Evolutionary conservation across 2,797 vertebrate genomes (phyloP).

Genomic region (Heliangelus exortis): DNA sequence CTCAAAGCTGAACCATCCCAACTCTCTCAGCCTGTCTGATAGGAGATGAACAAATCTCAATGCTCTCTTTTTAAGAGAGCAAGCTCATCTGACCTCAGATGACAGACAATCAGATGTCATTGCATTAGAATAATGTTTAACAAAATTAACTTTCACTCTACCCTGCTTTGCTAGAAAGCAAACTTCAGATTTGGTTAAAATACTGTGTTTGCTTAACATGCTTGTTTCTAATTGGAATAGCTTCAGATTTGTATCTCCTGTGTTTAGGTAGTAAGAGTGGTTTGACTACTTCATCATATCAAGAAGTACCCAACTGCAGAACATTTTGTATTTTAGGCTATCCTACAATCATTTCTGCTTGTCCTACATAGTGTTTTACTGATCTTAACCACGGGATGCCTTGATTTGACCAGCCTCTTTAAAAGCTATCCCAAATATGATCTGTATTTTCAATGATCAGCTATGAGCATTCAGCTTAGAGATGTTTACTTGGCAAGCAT

Average conservation of each 20-base stretch:
- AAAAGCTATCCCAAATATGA: not conserved
- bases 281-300: not conserved
- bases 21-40: no score
- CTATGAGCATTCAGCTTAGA: not conserved
- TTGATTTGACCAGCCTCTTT: not conserved
- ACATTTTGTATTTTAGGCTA: not conserved
- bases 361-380: not conserved
- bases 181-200: not conserved
- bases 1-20: no score
- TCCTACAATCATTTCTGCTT: not conserved
- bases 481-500: not conserved
- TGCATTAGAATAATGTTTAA: not conserved
- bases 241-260: not conserved
- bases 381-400: not conserved
- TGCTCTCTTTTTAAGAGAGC: not conserved
- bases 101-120: not conserved
- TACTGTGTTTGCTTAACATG: not conserved
- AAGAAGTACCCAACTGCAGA: not conserved
- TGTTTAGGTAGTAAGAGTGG: not conserved
- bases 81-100: not conserved
- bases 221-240: not conserved
- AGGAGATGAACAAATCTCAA: no score
- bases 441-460: not conserved
- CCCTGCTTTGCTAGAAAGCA: not conserved
- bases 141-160: not conserved